Percentiles rank a stretch among this genome's conserved stretches.
Conservation (phyloP, 2,113 vertebrate genomes). For the Callospermophilus lateralis region DNA sequence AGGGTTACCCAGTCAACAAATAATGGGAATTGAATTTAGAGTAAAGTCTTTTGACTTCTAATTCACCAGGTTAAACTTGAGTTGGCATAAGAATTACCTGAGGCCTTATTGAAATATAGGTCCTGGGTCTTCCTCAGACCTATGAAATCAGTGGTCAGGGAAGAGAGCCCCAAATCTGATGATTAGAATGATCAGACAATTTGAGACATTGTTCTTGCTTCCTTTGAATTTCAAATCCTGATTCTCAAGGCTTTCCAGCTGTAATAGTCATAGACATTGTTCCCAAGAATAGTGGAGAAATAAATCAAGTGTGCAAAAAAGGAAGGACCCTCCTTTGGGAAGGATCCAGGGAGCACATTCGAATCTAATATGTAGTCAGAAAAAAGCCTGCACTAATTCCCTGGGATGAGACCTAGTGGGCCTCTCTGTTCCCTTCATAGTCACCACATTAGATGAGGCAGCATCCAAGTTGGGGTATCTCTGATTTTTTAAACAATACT, state of each 20-base stretch:
- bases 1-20: background rate
- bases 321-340: background rate
- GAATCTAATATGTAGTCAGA: background rate
- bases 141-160: background rate
- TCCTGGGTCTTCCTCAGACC: background rate
- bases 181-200: background rate
- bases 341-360: background rate
- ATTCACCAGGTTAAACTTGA: background rate
- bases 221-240: background rate
- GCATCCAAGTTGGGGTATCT: background rate
- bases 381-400: background rate
- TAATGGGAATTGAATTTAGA: background rate
- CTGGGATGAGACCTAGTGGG: background rate
- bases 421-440: background rate
- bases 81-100: background rate
- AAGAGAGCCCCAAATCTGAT: background rate
- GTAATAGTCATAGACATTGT: background rate
- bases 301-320: background rate
- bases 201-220: background rate
- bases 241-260: background rate
- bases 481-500: background rate
- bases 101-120: background rate
- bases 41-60: background rate
- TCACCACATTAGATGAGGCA: background rate
- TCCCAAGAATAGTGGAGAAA: background rate